These are phyloP conservation scores for Agapostemon virescens DNA, from an alignment of 2,888 invertebrate species.

Conservation along the genomic window DNA sequence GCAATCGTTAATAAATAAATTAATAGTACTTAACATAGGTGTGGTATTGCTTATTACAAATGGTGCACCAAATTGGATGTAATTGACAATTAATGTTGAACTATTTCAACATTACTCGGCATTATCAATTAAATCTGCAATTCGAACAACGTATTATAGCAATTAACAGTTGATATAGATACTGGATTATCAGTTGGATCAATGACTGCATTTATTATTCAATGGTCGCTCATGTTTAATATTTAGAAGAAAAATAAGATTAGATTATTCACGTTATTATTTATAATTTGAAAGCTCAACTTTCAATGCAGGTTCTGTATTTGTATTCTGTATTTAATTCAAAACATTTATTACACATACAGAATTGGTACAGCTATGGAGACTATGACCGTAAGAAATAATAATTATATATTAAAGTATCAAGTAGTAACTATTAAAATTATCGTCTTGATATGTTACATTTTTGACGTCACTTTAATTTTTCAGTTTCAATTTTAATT, in stretches of 20 bases:
- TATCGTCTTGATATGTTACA: no score
- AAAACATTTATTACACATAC: background rate
- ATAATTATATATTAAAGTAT: no score
- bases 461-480: background rate
- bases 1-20: background rate
- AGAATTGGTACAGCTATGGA: no score
- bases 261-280: background rate
- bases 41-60: background rate
- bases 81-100: background rate
- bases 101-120: background rate
- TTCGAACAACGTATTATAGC: background rate
- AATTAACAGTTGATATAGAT: background rate
- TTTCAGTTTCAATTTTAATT: background rate
- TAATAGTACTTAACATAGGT: background rate
- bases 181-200: background rate
- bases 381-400: no score
- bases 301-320: background rate
- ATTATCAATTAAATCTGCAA: slow-evolving; percentile 6
- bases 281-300: background rate
- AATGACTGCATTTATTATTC: background rate
- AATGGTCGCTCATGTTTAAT: background rate
- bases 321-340: background rate
- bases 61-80: background rate
- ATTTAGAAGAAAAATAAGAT: background rate
- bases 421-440: no score